Evolutionary conservation across 2,888 invertebrate genomes (phyloP).

Genomic region (Drosophila anomelani): DNA sequence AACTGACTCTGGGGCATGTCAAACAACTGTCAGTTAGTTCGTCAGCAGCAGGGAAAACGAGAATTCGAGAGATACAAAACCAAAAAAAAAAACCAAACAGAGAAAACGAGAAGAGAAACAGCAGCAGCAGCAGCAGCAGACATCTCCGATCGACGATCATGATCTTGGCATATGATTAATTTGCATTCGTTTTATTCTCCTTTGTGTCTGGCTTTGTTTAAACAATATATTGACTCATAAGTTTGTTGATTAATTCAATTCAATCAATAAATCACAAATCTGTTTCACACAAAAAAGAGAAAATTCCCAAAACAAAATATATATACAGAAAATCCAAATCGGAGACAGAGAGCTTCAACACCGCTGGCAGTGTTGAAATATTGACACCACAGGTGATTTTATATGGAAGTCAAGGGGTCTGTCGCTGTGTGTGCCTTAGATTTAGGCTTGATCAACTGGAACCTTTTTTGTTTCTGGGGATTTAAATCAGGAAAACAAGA

Average conservation of each 20-base stretch:
- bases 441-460: slow-evolving; percentile 39
- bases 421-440: slow-evolving; percentile 18
- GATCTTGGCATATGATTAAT: slow-evolving; percentile 74
- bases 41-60: slow-evolving; percentile 57
- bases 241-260: slow-evolving; percentile 77
- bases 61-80: not conserved
- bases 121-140: slow-evolving; percentile 32
- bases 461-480: slow-evolving; percentile 4
- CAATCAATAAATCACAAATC: slow-evolving; percentile 73
- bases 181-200: slow-evolving; percentile 65
- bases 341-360: slow-evolving; percentile 71
- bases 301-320: not conserved
- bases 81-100: not conserved
- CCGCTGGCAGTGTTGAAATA: slow-evolving; percentile 81
- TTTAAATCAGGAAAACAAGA: slow-evolving; percentile 7
- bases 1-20: slow-evolving; percentile 77
- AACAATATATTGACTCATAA: slow-evolving; percentile 77
- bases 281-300: slow-evolving; percentile 30
- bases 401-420: slow-evolving; percentile 67
- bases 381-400: slow-evolving; percentile 81
- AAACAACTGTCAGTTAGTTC: slow-evolving; percentile 80
- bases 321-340: slow-evolving; percentile 10
- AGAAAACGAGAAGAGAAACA: slow-evolving; percentile 33
- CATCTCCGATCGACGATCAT: slow-evolving; percentile 48
- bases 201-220: slow-evolving; percentile 56